Percentiles rank a stretch among this genome's conserved stretches.
These are phyloP conservation scores for Mesochorus sp. DNA, from an alignment of 2,888 invertebrate species.

Conservation along the genomic window DNA sequence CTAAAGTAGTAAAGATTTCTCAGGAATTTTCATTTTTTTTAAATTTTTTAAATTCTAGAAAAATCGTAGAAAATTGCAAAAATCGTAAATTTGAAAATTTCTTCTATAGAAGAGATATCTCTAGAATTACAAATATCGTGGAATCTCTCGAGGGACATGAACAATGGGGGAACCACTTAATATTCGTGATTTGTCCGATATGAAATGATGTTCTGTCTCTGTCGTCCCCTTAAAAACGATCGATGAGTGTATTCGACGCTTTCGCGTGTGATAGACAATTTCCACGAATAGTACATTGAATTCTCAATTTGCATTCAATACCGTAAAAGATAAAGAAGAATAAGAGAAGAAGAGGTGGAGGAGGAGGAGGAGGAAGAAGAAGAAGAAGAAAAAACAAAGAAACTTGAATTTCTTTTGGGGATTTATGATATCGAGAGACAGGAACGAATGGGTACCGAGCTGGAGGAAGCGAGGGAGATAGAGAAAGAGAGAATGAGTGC, in stretches of 20 bases:
- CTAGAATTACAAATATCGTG: too few species aligned
- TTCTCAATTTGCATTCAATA: conserved; percentile 36
- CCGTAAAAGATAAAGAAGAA: conserved; percentile 12
- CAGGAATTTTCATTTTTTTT: too few species aligned
- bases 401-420: conserved; percentile 64
- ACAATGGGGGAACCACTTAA: too few species aligned
- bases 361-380: background rate
- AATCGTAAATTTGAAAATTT: too few species aligned
- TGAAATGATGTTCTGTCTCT: background rate
- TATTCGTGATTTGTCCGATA: background rate
- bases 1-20: too few species aligned
- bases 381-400: conserved; percentile 15
- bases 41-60: too few species aligned
- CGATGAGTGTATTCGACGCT: conserved; percentile 40
- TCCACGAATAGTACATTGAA: conserved; percentile 2
- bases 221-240: conserved; percentile 23
- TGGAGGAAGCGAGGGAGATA: conserved; percentile 11
- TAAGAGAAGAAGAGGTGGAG: conserved; percentile 36
- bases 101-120: too few species aligned
- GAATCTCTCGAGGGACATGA: too few species aligned
- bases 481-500: conserved; percentile 28
- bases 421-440: conserved; percentile 70
- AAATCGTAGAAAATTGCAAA: too few species aligned
- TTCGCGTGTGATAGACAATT: conserved; percentile 22
- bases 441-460: conserved; percentile 54